These are phyloP conservation scores for Teleogryllus oceanicus DNA, from an alignment of 2,888 invertebrate genomes.

Conservation along the genomic window DNA sequence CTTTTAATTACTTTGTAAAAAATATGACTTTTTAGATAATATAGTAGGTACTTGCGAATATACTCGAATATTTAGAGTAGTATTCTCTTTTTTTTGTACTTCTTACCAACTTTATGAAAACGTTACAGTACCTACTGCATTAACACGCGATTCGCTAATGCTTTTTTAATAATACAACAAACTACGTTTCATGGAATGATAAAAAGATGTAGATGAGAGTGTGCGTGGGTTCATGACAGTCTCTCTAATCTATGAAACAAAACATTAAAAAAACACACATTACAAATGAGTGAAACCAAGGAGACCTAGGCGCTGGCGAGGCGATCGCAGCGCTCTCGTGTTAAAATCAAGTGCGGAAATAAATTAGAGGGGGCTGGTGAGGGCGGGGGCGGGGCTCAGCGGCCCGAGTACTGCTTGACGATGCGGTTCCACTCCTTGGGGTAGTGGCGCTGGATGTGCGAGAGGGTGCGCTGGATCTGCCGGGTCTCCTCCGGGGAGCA, in stretches of 20 bases:
- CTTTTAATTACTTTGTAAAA: not conserved
- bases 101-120: too few relatives aligned
- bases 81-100: too few relatives aligned
- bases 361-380: not conserved
- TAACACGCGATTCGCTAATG: too few relatives aligned
- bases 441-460: conserved; percentile 69
- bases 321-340: not conserved
- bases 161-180: too few relatives aligned
- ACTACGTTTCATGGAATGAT: too few relatives aligned
- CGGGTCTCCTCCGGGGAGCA: conserved; percentile 65
- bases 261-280: not conserved
- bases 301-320: not conserved
- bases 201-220: too few relatives aligned
- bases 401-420: conserved; percentile 57
- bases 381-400: not conserved
- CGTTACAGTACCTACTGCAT: too few relatives aligned
- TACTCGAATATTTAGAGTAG: too few relatives aligned
- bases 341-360: not conserved
- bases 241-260: too few relatives aligned
- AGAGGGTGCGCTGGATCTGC: conserved; percentile 70
- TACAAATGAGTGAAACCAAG: not conserved
- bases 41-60: too few relatives aligned
- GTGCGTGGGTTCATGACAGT: too few relatives aligned
- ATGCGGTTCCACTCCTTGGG: conserved; percentile 76
- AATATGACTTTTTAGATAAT: too few relatives aligned